Evolutionary conservation across 2,113 vertebrate genomes (phyloP).

Genomic region (Diadophis punctatus): DNA sequence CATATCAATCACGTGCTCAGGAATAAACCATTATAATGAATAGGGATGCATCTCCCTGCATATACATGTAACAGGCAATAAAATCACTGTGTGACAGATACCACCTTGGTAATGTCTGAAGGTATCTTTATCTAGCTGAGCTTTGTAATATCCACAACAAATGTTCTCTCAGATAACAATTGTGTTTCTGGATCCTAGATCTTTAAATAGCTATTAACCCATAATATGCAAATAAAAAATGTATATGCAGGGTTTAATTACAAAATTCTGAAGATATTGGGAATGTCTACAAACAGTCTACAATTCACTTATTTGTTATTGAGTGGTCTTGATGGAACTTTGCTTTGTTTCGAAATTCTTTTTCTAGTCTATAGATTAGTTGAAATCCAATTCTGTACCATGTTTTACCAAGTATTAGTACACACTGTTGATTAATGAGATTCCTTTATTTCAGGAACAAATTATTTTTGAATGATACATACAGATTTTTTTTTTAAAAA

Average conservation of each 20-base stretch:
- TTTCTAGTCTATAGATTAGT: background rate
- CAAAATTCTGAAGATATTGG: background rate
- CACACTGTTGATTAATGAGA: conserved; percentile 35
- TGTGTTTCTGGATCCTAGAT: background rate
- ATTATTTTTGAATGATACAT: background rate
- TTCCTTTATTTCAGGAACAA: background rate
- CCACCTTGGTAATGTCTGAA: background rate
- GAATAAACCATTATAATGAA: too few species aligned
- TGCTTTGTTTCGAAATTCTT: background rate
- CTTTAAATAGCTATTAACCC: background rate
- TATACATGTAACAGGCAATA: too few species aligned
- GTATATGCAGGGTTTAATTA: background rate
- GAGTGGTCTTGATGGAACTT: background rate
- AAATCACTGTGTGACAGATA: too few species aligned
- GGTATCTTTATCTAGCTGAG: too few species aligned
- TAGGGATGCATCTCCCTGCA: too few species aligned
- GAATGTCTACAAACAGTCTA: background rate
- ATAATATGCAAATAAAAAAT: background rate
- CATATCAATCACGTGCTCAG: too few species aligned
- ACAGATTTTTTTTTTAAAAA: background rate
- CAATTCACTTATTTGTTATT: background rate
- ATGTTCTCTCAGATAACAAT: background rate
- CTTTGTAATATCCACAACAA: background rate
- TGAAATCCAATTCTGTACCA: background rate
- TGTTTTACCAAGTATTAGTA: background rate